Evolutionary conservation across 1,140 invertebrate genomes (phyloP), one percentile per base, ranked within the genome.

Genomic region (Macrosteles quadrilineatus): DNA sequence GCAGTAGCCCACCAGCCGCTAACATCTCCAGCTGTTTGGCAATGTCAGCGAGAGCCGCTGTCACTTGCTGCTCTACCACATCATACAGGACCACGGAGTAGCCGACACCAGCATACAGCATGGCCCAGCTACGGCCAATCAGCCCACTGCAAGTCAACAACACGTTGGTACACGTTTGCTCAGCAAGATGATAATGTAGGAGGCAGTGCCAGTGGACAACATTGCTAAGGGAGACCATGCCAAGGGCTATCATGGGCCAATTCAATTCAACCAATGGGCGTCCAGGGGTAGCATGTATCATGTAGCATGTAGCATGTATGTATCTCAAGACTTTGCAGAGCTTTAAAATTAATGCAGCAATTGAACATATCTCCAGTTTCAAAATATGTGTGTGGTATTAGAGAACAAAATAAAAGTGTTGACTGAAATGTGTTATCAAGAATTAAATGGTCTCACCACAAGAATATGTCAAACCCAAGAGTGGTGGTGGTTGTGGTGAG

Each of bases 51-150:
- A 96, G 77, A 0, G 94, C 94, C 53, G 84, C 86, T 14, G 85
- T 78, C 25, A 97, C 87, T 79, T 93, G 92, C 63, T 90, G 83
- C 12, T 86, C 83, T 27, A 91, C 82, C 36, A 95, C 88, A 78
- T 98, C 96, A 78, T 90, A 98, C 30, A 98, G 82, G 2, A 81
- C 81, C 12, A 98, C 95, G 78, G 91, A 81, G 78, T 96, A 97
- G 6, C 94, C 95, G 29, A 90, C 93, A n/a, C 91, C 88, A 0
- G 94, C 94, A 82, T 97, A 98, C 1, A 98, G 81, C 95, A 98
- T 97, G 0, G 95, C 90, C 94, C 95, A 98, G 75, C 94, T 97
- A 65, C 91, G 87, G 9, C 96, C 96, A 72, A 98, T 97, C 23
- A 98, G 81, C 2, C 96, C 96, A 81, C 96, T 96, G 78, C 50